phyloP scores from a whole-genome alignment of 1,140 invertebrate species.

The Paralvinella palmiformis region DNA sequence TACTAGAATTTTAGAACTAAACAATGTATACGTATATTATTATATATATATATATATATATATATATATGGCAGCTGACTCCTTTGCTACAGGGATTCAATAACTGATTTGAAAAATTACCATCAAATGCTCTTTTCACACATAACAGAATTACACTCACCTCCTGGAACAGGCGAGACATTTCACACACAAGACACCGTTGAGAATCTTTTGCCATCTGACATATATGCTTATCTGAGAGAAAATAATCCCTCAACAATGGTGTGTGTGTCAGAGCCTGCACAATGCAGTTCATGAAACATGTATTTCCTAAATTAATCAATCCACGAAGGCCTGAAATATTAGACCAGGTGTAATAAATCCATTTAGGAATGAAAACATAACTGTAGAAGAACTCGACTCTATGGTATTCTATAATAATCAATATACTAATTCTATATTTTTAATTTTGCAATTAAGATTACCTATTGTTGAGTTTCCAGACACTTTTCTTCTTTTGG shows the following conservation, averaged over 20 bases:
- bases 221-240: slow-evolving; percentile 75
- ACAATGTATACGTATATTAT: too few relatives aligned
- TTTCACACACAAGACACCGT: slow-evolving; percentile 86
- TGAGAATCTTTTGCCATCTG: slow-evolving; percentile 39
- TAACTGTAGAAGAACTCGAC: neutral
- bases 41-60: neutral
- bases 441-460: slow-evolving; percentile 1
- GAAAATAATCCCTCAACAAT: slow-evolving; percentile 87
- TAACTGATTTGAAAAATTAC: neutral
- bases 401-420: neutral
- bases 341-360: neutral
- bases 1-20: too few relatives aligned
- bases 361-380: neutral
- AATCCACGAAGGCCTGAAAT: slow-evolving; percentile 64
- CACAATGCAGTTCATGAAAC: slow-evolving; percentile 98
- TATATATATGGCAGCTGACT: neutral
- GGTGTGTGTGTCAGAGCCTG: slow-evolving; percentile 94
- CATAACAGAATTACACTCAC: slow-evolving; percentile 21
- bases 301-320: slow-evolving; percentile 95
- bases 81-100: neutral
- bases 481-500: slow-evolving; percentile 70
- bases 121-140: neutral
- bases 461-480: slow-evolving; percentile 75
- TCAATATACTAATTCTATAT: neutral
- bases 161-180: slow-evolving; percentile 55